Evolutionary conservation across 2,113 vertebrate species (phyloP), one percentile per base, ranked within the genome.

Genomic region (Callionymus lyra): DNA sequence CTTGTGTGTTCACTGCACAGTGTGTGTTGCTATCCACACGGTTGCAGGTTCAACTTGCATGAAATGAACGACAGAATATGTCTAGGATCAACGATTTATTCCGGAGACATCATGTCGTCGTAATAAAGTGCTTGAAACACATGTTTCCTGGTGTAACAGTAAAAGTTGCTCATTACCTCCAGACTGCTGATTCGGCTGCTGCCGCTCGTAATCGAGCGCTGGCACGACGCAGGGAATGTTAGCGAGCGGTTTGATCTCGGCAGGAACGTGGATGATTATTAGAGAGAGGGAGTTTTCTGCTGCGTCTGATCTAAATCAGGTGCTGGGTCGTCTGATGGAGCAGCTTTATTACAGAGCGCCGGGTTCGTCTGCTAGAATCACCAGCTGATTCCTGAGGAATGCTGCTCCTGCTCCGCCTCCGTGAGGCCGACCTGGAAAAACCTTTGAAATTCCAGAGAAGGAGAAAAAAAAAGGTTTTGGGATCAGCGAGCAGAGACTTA

Each of bases 271-370:
- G 57, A 80, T 79, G 60, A 66, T 83, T 80, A 83, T 83, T 85
- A 84, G 50, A 62, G 70, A 43, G 31, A 12, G 16, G 58, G 70
- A 71, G 76, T 79, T 80, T 78, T 81, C 79, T 76, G 60, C 40
- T 50, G 51, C 70, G 66, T 75, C 65, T 82, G 79, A 84, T 82
- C 82, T 77, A 80, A 71, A 79, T 81, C 80, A 79, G 65, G 63
- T 75, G 66, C 44, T 70, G 68, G 68, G 70, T 67, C 63, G 54
- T 46, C 70, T 61, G 69, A 76, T 72, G 38, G 49, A 58, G 68
- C 44, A 55, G 59, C 77, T 81, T 84, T 82, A 84, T 84, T 83
- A 79, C 60, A 80, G 79, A 80, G 75, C 59, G 66, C 41, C 44
- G 67, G 57, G 41, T 40, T 65, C 61, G 64, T 72, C 69, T 56